Evolutionary conservation across 2,797 vertebrate genomes (phyloP).

Genomic region (Gambelia wislizenii): DNA sequence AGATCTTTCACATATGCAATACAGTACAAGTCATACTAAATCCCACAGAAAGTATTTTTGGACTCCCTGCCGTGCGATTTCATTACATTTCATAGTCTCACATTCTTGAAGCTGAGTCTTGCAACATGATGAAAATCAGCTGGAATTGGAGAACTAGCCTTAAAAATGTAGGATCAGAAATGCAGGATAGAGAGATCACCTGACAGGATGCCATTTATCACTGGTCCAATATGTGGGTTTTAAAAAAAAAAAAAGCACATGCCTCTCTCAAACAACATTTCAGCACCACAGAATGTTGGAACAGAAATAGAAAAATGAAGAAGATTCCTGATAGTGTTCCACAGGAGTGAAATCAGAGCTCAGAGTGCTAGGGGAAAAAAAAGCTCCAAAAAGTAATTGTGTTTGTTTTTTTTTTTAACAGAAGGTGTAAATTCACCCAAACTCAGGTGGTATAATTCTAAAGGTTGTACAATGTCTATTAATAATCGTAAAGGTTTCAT

Average conservation of each 20-base stretch:
- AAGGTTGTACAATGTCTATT: conserved; percentile 43
- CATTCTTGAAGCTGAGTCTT: conserved; percentile 54
- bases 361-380: conserved; percentile 60
- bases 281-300: conserved; percentile 69
- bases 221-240: conserved; percentile 64
- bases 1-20: conserved; percentile 34
- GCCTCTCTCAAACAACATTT: conserved; percentile 68
- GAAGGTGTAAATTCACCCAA: conserved; percentile 72
- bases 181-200: conserved; percentile 54
- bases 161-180: conserved; percentile 56
- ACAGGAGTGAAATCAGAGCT: conserved; percentile 70
- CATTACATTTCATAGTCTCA: conserved; percentile 46
- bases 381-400: conserved; percentile 66
- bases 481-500: conserved; percentile 45
- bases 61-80: conserved; percentile 52
- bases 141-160: conserved; percentile 48
- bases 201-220: conserved; percentile 69
- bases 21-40: conserved; percentile 33
- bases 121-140: conserved; percentile 58
- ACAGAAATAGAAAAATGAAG: conserved; percentile 74
- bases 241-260: conserved; percentile 62
- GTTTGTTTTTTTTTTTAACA: conserved; percentile 40
- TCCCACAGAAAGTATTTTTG: conserved; percentile 44
- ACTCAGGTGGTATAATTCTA: conserved; percentile 53
- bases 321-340: conserved; percentile 67